Base-by-base conservation (phyloP, 2,888 invertebrate species). In the Athalia circularis region DNA sequence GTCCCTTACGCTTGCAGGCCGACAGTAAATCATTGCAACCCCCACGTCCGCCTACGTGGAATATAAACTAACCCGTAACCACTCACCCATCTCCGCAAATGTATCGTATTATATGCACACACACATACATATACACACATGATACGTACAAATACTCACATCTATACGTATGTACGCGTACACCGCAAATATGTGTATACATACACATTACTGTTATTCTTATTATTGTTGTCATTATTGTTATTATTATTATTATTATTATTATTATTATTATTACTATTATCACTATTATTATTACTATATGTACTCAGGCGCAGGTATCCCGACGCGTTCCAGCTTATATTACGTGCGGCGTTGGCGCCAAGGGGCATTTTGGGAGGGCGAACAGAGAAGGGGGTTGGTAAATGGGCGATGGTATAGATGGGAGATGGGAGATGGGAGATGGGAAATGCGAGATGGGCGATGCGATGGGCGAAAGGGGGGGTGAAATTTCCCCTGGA, bases 351-450 rank as follows among this genome's bases (percentile, higher is more conserved):
- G 45, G 59, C 72, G 72, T 72, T 72, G 78, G 80, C 81, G 81
- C 80, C 82, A 76, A 77, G 84, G 83, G 82, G 79, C 79, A 80
- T 80, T 80, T 59, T n/a, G 5, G 15, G 13, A 29, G 15, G 15
- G 3, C 7, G 62, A 8, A 62, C n/a, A 7, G 15, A 15, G 62
- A 3, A 6, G 61, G 61, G 61, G 61, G n/a, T n/a, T 11, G 29
- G 15, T 5, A 15, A 13, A 61, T 8, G 13, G 57, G 29, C 57
- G 54, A n/a, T 6, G 54, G 54, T 9, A 54, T 4, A 57, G 47
- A 50, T 43, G 29, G 57, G 68, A 68, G 43, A 67, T 52, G 50
- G 67, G 7, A 59, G 13, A 61, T 13, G 61, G 9, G 13, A n/a
- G 6, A 61, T 13, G 13, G 61, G 61, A 8, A 54, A 68, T 29